Conservation (phyloP, 2,113 vertebrate genomes). For the Lophius piscatorius region DNA sequence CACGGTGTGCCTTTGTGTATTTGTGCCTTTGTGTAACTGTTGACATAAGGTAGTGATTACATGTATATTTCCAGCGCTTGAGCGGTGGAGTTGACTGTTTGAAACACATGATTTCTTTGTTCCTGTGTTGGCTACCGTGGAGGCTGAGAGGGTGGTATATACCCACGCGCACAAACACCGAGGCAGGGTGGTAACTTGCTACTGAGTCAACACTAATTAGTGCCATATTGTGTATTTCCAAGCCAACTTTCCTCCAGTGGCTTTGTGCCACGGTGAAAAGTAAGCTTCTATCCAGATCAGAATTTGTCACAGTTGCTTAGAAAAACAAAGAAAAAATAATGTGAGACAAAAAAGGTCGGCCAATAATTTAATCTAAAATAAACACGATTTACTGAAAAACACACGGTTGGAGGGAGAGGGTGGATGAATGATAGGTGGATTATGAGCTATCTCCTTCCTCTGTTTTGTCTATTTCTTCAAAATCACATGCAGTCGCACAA, state of each 20-base stretch:
- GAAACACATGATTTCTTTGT: slow-evolving; percentile 75
- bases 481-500: not conserved
- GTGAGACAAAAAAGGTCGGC: slow-evolving; percentile 21
- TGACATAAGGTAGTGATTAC: slow-evolving; percentile 71
- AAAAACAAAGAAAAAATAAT: slow-evolving; percentile 21
- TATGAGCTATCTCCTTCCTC: not conserved
- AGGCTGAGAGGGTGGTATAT: slow-evolving; percentile 69
- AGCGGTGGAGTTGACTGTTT: slow-evolving; percentile 55
- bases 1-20: slow-evolving; percentile 24
- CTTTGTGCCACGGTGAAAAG: slow-evolving; percentile 12
- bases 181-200: slow-evolving; percentile 65
- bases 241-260: slow-evolving; percentile 44
- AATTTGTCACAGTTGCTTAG: slow-evolving; percentile 17
- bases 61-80: slow-evolving; percentile 63
- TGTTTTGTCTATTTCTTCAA: not conserved
- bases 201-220: slow-evolving; percentile 73
- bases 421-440: slow-evolving; percentile 2
- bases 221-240: slow-evolving; percentile 63
- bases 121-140: slow-evolving; percentile 71
- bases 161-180: slow-evolving; percentile 50
- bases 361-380: slow-evolving; percentile 15
- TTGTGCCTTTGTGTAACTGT: slow-evolving; percentile 44
- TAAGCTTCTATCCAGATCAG: not conserved
- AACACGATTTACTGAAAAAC: slow-evolving; percentile 9
- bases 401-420: not conserved